phyloP scores from a whole-genome alignment of 2,113 vertebrate species.

The Urocolius indicus region DNA sequence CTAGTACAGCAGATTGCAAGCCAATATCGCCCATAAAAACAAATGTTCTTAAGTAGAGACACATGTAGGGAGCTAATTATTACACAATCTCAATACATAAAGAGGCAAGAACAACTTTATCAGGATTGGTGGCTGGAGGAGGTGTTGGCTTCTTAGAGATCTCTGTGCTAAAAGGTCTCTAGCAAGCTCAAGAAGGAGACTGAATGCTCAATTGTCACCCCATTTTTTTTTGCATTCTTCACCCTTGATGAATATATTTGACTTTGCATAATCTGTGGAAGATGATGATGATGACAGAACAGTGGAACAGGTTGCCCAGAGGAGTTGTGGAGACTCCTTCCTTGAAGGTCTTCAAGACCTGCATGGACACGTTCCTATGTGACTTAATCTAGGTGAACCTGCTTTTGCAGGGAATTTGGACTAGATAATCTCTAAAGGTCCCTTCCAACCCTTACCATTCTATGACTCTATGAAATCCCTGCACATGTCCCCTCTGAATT shows the following conservation, averaged over 20 bases:
- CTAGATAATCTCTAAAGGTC: too few species aligned
- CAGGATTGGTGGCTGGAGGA: not conserved
- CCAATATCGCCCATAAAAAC: not conserved
- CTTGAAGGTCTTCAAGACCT: too few species aligned
- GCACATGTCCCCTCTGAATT: not conserved
- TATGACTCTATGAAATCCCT: too few species aligned
- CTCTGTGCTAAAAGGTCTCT: not conserved
- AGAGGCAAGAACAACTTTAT: not conserved
- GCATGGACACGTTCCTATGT: too few species aligned
- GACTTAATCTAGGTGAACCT: too few species aligned
- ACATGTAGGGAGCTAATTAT: not conserved
- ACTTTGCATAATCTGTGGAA: not conserved
- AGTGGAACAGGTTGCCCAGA: too few species aligned
- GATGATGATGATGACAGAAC: too few species aligned
- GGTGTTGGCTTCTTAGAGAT: not conserved
- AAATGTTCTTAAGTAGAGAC: not conserved
- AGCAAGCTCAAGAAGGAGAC: not conserved
- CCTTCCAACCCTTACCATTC: too few species aligned
- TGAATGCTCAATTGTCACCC: not conserved
- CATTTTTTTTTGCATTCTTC: not conserved
- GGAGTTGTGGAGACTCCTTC: too few species aligned
- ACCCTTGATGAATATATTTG: not conserved
- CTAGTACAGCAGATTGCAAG: not conserved
- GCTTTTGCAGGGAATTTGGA: too few species aligned
- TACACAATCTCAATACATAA: not conserved